These are phyloP conservation scores for Lindbergichthys nudifrons DNA, from an alignment of 2,797 vertebrate genomes.

Conservation along the genomic window DNA sequence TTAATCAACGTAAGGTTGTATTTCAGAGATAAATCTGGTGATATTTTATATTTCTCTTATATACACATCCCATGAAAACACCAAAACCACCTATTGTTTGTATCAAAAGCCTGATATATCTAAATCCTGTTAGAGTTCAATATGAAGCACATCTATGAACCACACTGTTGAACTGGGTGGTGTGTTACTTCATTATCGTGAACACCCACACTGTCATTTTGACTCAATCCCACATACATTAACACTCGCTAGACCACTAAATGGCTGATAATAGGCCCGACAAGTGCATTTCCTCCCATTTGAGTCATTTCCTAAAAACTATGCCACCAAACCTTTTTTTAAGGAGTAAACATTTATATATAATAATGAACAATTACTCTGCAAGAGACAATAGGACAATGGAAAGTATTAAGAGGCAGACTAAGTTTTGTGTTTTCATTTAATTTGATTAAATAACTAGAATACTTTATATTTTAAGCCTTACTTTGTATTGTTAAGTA, in stretches of 20 bases:
- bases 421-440: background rate
- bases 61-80: conserved; percentile 7
- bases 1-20: background rate
- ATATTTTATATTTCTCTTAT: background rate
- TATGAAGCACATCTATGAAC: background rate
- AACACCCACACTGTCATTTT: background rate
- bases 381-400: too few species aligned
- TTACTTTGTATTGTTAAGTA: background rate
- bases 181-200: background rate
- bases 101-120: background rate
- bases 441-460: conserved; percentile 2
- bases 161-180: background rate
- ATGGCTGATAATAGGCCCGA: background rate
- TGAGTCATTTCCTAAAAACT: background rate
- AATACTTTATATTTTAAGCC: background rate
- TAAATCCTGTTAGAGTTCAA: background rate
- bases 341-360: background rate
- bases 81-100: background rate
- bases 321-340: background rate
- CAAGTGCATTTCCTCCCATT: background rate
- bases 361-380: background rate
- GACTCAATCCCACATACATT: background rate
- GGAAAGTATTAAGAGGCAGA: background rate
- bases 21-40: background rate
- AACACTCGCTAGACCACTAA: background rate